These are phyloP conservation scores for Raphicerus campestris DNA, from an alignment of 2,113 vertebrate species.

Conservation along the genomic window DNA sequence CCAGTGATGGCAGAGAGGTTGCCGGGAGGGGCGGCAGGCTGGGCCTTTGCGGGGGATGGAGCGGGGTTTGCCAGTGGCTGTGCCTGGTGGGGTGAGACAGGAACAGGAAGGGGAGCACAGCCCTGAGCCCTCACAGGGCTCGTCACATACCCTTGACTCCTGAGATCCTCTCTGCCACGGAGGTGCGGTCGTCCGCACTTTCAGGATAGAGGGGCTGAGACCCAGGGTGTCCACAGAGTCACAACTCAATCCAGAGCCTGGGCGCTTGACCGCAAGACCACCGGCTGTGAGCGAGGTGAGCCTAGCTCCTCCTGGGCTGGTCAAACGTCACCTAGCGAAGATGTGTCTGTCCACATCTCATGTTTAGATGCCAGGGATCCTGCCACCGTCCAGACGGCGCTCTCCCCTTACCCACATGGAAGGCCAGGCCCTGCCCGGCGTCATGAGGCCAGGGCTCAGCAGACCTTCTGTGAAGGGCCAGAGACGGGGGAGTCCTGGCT, in stretches of 20 bases:
- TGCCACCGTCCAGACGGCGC: rapidly evolving
- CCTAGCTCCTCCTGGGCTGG: neutral
- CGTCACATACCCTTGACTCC: rapidly evolving
- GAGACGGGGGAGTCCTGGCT: too few species aligned
- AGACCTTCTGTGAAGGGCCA: neutral
- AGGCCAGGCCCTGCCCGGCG: rapidly evolving
- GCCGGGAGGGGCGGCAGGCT: neutral
- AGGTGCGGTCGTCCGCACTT: neutral
- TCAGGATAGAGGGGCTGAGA: neutral
- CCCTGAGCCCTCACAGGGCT: rapidly evolving
- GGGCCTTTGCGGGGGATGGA: neutral
- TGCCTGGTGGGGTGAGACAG: rapidly evolving
- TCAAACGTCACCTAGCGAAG: rapidly evolving
- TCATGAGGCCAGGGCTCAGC: neutral
- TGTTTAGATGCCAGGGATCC: neutral
- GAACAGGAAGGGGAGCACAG: rapidly evolving
- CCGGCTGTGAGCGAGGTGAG: rapidly evolving
- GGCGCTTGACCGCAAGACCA: neutral
- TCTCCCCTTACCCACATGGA: neutral
- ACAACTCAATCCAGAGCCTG: neutral
- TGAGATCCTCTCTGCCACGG: neutral
- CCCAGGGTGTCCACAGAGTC: neutral
- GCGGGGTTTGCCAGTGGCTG: neutral
- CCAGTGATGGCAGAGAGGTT: neutral
- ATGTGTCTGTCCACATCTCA: neutral